Percentiles rank a stretch among this genome's conserved stretches.
Conservation (phyloP, 2,888 invertebrate species). For the Diplolepis rosae region DNA sequence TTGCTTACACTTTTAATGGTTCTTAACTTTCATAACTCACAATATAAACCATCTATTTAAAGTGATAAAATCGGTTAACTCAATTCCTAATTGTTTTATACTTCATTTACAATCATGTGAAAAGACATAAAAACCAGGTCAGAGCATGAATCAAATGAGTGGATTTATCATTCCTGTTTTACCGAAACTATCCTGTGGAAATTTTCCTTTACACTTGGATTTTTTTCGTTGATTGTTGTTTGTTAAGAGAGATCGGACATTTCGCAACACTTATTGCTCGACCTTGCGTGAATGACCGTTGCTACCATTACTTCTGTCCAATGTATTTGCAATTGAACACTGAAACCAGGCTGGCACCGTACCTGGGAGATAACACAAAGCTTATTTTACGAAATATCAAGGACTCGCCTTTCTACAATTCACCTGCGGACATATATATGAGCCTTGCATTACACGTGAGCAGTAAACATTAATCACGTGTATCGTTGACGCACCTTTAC, state of each 20-base stretch:
- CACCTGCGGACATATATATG: slow-evolving; percentile 22
- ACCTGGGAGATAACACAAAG: slow-evolving; percentile 61
- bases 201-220: slow-evolving; percentile 9
- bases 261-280: slow-evolving; percentile 24
- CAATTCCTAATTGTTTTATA: background rate
- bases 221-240: slow-evolving; percentile 20
- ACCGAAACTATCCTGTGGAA: slow-evolving; percentile 6
- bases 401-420: slow-evolving; percentile 66
- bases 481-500: slow-evolving; percentile 19
- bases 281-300: slow-evolving; percentile 24
- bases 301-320: slow-evolving; percentile 24
- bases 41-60: background rate
- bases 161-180: background rate
- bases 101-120: background rate
- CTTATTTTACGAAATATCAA: slow-evolving; percentile 68
- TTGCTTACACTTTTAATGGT: no score
- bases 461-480: slow-evolving; percentile 11
- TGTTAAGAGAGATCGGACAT: slow-evolving; percentile 8
- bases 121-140: background rate
- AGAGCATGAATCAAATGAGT: background rate
- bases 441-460: slow-evolving; percentile 29
- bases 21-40: background rate
- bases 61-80: background rate
- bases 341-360: slow-evolving; percentile 32
- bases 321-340: slow-evolving; percentile 31